phyloP scores from a whole-genome alignment of 2,113 vertebrate species.

The Capreolus pygargus region DNA sequence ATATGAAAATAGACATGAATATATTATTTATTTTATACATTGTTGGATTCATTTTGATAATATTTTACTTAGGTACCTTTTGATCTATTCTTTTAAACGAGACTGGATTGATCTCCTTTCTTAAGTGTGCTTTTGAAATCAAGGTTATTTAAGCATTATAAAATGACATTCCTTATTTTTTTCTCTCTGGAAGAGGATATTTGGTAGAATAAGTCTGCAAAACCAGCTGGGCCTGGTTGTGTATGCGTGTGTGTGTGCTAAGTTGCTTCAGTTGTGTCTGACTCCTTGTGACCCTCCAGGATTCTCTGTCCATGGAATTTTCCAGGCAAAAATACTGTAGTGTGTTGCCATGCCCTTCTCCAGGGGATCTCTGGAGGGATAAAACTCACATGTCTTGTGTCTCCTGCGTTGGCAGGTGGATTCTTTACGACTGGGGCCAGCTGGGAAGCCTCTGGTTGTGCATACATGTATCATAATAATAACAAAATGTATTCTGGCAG shows the following conservation, averaged over 20 bases:
- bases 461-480: neutral
- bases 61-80: constrained; percentile 22
- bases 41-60: neutral
- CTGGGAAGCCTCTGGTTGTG: neutral
- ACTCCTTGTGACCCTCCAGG: neutral
- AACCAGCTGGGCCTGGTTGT: neutral
- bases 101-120: neutral
- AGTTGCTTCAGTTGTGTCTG: neutral
- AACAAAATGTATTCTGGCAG: neutral
- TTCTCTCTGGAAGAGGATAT: neutral
- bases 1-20: neutral
- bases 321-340: neutral
- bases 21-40: neutral
- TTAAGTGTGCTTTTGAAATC: neutral
- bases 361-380: neutral
- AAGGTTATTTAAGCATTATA: neutral
- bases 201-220: neutral
- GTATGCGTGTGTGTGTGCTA: neutral
- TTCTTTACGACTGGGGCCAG: neutral
- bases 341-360: neutral
- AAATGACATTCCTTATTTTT: neutral
- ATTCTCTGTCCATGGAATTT: neutral
- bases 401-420: neutral
- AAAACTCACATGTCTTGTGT: neutral
- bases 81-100: neutral